Conservation (phyloP, 2,888 invertebrate genomes). For the Polyploca ridens region DNA sequence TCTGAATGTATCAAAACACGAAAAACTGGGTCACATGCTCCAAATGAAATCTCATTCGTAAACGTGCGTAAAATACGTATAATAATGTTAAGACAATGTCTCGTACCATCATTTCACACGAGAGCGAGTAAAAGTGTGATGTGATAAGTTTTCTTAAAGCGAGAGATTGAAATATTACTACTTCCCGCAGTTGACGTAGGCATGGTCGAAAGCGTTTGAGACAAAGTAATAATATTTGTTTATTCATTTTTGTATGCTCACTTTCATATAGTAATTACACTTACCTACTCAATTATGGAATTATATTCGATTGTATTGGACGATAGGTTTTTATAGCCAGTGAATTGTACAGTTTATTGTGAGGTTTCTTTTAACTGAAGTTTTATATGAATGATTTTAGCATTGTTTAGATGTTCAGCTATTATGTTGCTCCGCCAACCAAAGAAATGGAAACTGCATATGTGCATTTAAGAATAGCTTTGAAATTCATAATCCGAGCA, state of each 20-base stretch:
- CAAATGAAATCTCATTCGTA: conserved; percentile 7
- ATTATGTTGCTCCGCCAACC: too few species aligned
- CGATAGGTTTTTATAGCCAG: neutral
- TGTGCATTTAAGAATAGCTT: too few species aligned
- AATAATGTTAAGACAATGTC: conserved; percentile 39
- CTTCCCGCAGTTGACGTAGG: conserved; percentile 21
- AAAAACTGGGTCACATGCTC: neutral
- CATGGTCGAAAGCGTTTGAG: neutral
- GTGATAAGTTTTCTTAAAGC: conserved; percentile 48
- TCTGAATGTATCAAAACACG: neutral
- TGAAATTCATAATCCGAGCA: too few species aligned
- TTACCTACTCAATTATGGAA: neutral
- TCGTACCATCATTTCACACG: conserved; percentile 43
- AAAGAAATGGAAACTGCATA: too few species aligned
- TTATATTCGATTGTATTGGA: neutral
- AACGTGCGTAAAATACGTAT: conserved; percentile 3
- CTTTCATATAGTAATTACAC: conserved; percentile 1
- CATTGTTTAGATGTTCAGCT: too few species aligned
- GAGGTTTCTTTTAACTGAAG: neutral
- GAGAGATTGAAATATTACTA: conserved; percentile 59
- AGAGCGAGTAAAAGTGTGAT: conserved; percentile 48
- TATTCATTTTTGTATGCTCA: neutral
- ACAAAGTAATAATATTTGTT: neutral
- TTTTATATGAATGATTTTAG: neutral
- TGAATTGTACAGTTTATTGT: neutral